These are phyloP conservation scores for Scolopax mira DNA, from an alignment of 2,113 vertebrate species.

Conservation along the genomic window DNA sequence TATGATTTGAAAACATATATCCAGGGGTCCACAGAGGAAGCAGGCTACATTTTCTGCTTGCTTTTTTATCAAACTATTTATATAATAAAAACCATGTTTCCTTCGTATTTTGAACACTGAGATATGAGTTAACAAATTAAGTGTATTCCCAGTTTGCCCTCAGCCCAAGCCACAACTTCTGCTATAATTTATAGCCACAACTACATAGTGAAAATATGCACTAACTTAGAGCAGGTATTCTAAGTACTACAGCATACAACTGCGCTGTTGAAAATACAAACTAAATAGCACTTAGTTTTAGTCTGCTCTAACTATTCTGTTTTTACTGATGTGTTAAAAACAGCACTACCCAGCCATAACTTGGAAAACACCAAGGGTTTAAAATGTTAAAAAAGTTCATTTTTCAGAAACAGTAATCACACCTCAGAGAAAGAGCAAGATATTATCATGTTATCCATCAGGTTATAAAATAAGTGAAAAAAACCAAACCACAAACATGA, in stretches of 20 bases:
- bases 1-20: slow-evolving; percentile 54
- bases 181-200: not conserved
- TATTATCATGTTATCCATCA: not conserved
- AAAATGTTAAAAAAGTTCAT: not conserved
- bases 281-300: not conserved
- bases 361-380: not conserved
- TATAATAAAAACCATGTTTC: slow-evolving; percentile 1
- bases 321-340: not conserved
- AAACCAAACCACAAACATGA: fast-evolving
- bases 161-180: not conserved
- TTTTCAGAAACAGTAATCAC: not conserved
- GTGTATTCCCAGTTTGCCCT: not conserved
- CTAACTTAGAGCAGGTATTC: not conserved
- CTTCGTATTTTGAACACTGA: not conserved
- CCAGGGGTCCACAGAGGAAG: slow-evolving; percentile 7
- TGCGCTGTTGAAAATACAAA: not conserved
- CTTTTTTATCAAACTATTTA: slow-evolving; percentile 25
- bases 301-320: not conserved
- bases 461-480: not conserved
- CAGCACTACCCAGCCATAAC: not conserved
- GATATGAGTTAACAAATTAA: slow-evolving; percentile 24
- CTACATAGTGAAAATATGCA: not conserved
- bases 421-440: not conserved
- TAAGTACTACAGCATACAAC: not conserved
- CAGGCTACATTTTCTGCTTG: not conserved